These are phyloP conservation scores for Xerus rutilus DNA, from an alignment of 2,797 vertebrate species.

Conservation along the genomic window DNA sequence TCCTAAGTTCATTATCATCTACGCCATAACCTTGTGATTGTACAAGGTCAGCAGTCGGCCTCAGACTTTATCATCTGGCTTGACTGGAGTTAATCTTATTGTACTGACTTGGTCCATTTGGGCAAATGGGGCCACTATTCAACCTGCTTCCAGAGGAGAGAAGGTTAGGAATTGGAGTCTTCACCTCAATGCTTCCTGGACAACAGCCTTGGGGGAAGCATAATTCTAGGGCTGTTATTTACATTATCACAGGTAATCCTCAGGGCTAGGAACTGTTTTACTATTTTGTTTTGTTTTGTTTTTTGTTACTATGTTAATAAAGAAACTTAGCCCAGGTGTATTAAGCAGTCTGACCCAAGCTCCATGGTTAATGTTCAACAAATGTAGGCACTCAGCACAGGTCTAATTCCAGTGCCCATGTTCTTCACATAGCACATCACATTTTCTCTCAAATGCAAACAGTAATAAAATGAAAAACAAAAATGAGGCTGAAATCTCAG, in stretches of 20 bases:
- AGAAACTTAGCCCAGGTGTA: not conserved
- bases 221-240: not conserved
- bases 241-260: not conserved
- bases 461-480: slow-evolving; percentile 5
- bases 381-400: not conserved
- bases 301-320: not conserved
- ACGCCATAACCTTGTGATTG: not conserved
- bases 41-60: not conserved
- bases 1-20: not conserved
- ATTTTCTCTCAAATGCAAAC: slow-evolving; percentile 4
- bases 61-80: not conserved
- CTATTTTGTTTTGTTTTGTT: not conserved
- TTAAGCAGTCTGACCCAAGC: not conserved
- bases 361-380: not conserved
- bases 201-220: not conserved
- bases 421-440: not conserved
- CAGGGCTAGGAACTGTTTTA: not conserved
- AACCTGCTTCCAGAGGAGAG: not conserved
- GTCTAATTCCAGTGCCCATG: not conserved
- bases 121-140: not conserved
- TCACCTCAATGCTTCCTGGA: not conserved
- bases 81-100: not conserved
- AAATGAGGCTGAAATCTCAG: not conserved
- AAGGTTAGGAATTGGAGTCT: not conserved
- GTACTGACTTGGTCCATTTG: not conserved